A percentile compares a stretch with the other conserved stretches of the same genome.
phyloP scores from a whole-genome alignment of 1,140 invertebrate genomes.

The Nasonia vitripennis region DNA sequence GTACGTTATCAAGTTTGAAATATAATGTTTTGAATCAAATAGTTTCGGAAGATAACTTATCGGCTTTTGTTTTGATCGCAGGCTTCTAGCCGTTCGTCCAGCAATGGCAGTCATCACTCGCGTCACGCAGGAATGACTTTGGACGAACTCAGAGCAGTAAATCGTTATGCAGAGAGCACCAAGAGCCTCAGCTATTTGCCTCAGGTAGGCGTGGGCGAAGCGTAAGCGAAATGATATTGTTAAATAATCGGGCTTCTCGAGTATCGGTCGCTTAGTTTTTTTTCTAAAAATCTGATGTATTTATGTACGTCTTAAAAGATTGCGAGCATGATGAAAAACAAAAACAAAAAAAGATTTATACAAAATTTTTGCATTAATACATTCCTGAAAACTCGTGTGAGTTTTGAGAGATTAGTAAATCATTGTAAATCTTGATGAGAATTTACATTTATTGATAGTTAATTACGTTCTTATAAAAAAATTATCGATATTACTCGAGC shows the following conservation, averaged over 20 bases:
- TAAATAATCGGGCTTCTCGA: conserved; percentile 38
- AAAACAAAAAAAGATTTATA: background rate
- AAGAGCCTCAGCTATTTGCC: conserved; percentile 93
- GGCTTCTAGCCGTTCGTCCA: conserved; percentile 80
- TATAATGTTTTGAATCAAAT: background rate
- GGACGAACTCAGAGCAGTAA: conserved; percentile 88
- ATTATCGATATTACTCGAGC: conserved; percentile 32
- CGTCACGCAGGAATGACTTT: conserved; percentile 78
- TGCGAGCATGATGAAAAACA: conserved; percentile 29
- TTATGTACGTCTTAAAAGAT: conserved; percentile 21
- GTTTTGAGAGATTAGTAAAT: conserved; percentile 40
- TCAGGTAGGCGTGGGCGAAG: conserved; percentile 81
- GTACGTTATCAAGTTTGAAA: conserved; percentile 72
- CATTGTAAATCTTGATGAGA: conserved; percentile 34
- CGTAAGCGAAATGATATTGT: conserved; percentile 56
- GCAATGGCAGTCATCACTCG: conserved; percentile 78
- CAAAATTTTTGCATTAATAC: conserved; percentile 33
- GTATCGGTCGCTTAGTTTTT: conserved; percentile 21
- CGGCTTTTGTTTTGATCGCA: conserved; percentile 63
- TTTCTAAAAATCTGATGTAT: conserved; percentile 17
- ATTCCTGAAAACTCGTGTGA: conserved; percentile 47
- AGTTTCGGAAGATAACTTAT: conserved; percentile 34
- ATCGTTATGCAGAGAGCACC: conserved; percentile 93
- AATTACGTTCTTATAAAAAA: conserved; percentile 31
- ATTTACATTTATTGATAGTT: conserved; percentile 34